phyloP scores from a whole-genome alignment of 37 sponge, comb jelly and placozoan species.

The Hexactinellida sp. region DNA sequence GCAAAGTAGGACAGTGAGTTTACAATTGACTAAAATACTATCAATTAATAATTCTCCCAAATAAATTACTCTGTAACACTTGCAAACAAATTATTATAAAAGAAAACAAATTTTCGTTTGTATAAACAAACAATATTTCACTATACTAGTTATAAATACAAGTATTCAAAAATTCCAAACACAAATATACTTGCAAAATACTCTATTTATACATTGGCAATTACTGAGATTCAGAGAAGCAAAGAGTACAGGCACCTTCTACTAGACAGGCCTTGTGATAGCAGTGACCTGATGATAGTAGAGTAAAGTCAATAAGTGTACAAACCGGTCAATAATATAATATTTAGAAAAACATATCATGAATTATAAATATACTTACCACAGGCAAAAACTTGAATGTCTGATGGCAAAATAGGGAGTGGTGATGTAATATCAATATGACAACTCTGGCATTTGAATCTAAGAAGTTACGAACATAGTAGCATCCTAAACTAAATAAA shows the following conservation, averaged over 20 bases:
- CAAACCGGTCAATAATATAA: background rate
- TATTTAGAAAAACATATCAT: too few species aligned
- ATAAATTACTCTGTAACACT: too few species aligned
- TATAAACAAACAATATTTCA: too few species aligned
- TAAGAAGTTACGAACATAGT: background rate
- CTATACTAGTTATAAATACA: too few species aligned
- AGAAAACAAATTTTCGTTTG: too few species aligned
- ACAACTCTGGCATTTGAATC: background rate
- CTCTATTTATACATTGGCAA: too few species aligned
- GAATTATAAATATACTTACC: background rate
- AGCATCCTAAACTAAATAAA: background rate
- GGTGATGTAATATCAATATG: background rate
- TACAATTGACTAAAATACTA: too few species aligned
- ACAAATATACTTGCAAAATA: too few species aligned
- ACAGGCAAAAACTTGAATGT: background rate
- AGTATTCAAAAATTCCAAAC: too few species aligned
- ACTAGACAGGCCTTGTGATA: background rate
- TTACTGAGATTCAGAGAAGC: background rate
- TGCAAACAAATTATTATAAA: too few species aligned
- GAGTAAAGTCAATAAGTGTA: background rate
- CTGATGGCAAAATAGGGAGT: background rate
- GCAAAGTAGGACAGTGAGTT: too few species aligned
- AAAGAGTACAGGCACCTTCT: background rate
- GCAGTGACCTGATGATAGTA: background rate
- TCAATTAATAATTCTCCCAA: too few species aligned